These are phyloP conservation scores for Parus major DNA, from an alignment of 2,113 vertebrate species.

Conservation along the genomic window DNA sequence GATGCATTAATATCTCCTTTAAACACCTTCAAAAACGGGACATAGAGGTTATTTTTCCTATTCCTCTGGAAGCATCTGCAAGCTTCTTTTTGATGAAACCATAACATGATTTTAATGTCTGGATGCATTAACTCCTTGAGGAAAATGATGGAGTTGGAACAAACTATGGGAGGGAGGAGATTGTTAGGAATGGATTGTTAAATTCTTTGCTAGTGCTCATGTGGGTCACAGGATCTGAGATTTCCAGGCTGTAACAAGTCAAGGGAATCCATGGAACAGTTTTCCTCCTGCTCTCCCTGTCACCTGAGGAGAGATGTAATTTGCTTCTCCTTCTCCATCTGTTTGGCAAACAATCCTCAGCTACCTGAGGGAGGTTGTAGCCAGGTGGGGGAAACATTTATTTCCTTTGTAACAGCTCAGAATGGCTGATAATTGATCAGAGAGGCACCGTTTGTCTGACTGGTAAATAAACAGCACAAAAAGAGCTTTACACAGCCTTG, in stretches of 20 bases:
- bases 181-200: neutral
- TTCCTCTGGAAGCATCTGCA: neutral
- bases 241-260: neutral
- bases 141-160: neutral
- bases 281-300: neutral
- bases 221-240: neutral
- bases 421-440: too few relatives aligned
- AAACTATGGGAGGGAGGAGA: neutral
- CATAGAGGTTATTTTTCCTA: neutral
- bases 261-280: neutral
- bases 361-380: neutral
- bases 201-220: neutral
- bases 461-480: neutral
- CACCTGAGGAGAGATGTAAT: neutral
- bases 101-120: neutral
- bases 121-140: neutral
- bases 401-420: neutral
- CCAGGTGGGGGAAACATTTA: neutral
- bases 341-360: neutral
- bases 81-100: neutral
- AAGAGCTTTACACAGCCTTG: neutral
- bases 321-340: neutral
- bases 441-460: neutral
- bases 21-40: neutral
- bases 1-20: neutral